Base-by-base conservation (phyloP, 2,797 vertebrate genomes). In the Gadopsis marmoratus region DNA sequence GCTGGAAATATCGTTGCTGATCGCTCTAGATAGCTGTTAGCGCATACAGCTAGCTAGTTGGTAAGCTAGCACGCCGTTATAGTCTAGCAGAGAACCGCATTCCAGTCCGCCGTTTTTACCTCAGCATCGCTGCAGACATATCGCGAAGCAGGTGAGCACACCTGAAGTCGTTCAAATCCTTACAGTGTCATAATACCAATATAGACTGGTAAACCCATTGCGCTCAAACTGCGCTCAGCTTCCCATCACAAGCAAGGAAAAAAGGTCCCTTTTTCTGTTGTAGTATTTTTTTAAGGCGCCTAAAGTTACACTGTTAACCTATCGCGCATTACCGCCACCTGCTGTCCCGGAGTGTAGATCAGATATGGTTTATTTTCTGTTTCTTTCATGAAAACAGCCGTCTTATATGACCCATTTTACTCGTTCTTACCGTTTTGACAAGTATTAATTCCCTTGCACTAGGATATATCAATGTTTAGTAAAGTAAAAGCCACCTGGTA, bases 81-180 rank as follows among this genome's bases (percentile, higher is more conserved):
- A 21, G 0, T 64, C 9, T 12, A 7, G 19, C 4, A 45, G 1
- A 48, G 7, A 35, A 37, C 0, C 35, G 8, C 3, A 12, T 23
- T 48, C 59, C 4, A 48, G 16, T 7, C 5, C 13, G 1, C 10
- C 39, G 8, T 19, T 65, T 74, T 90, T 93, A 94, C 93, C 92
- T 93, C 61, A 91, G 39, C 50, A 54, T 88, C 11, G 74, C 84
- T 37, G 86, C 65, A 65, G 89, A 89, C 88, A 89, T 88, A 2
- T 64, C 65, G 45, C 21, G n/a, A 67, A 61, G 23, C 23, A 39
- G 16, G 37, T 17, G 48, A 80, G 26, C 26, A 74, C 64, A 65
- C 61, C 59, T 13, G 23, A 51, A 13, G 43, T 71, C 33, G 51
- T 69, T 76, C 26, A 63, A 0, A 14, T 61, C 41, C 21, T 75